Percentiles rank a stretch among this genome's conserved stretches.
Evolutionary conservation across 2,888 invertebrate genomes (phyloP).

Genomic region (Pinctada fucata): DNA sequence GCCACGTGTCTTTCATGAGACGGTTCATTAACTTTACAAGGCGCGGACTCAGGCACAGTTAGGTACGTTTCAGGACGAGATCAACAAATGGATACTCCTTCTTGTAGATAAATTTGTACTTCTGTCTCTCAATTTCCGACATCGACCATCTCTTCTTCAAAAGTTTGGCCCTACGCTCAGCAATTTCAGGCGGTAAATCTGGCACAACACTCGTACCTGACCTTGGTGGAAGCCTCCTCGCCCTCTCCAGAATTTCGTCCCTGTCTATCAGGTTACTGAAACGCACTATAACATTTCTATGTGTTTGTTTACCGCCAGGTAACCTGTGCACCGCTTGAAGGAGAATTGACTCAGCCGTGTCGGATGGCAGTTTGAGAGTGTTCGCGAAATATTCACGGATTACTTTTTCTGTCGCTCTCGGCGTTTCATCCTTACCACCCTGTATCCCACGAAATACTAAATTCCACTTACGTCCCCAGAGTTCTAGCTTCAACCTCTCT

Average conservation of each 20-base stretch:
- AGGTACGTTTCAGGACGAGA: background rate
- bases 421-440: background rate
- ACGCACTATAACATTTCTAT: slow-evolving; percentile 16
- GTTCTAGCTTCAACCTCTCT: slow-evolving; percentile 11
- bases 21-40: background rate
- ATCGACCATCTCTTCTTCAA: slow-evolving; percentile 10
- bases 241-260: slow-evolving; percentile 12
- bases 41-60: background rate
- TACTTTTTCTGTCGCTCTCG: slow-evolving; percentile 6
- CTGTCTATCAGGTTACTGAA: slow-evolving; percentile 20
- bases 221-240: slow-evolving; percentile 16
- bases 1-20: background rate
- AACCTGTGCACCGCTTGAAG: slow-evolving; percentile 28
- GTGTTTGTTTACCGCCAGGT: slow-evolving; percentile 6
- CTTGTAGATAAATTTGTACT: background rate
- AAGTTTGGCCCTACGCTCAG: background rate
- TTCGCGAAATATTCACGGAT: background rate
- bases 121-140: background rate
- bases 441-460: slow-evolving; percentile 8
- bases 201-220: slow-evolving; percentile 18
- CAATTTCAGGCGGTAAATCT: slow-evolving; percentile 14
- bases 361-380: background rate
- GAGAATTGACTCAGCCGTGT: background rate
- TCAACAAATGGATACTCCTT: background rate
- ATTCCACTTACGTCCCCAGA: slow-evolving; percentile 30